These are phyloP conservation scores for Phataginus tricuspis DNA, from an alignment of 2,797 vertebrate genomes.

Conservation along the genomic window DNA sequence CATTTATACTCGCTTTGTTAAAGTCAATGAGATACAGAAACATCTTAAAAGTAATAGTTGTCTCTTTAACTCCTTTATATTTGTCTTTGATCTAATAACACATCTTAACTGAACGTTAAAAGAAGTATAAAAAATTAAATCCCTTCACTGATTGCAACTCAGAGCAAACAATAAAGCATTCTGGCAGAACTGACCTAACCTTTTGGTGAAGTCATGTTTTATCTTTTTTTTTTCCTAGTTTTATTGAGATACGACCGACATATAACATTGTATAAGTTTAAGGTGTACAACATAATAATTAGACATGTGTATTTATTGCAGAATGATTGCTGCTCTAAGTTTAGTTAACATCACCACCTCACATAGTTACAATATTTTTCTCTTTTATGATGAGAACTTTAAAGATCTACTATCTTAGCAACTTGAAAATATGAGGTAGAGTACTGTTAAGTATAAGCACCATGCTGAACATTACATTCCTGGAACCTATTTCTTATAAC, in stretches of 20 bases:
- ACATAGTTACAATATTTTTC: not conserved
- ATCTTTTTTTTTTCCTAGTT: not conserved
- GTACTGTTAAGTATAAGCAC: not conserved
- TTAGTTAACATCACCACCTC: not conserved
- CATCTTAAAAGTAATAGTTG: not conserved
- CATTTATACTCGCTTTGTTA: constrained; percentile 35
- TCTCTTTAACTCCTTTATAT: not conserved
- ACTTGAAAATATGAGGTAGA: not conserved
- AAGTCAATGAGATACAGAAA: not conserved
- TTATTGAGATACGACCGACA: not conserved
- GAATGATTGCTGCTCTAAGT: not conserved
- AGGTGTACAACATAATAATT: not conserved
- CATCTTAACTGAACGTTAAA: not conserved
- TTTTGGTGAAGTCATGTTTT: not conserved
- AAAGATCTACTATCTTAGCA: not conserved
- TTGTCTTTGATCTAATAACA: not conserved
- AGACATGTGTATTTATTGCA: not conserved
- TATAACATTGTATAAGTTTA: not conserved
- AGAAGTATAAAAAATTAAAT: not conserved
- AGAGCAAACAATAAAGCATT: not conserved
- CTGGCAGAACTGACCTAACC: not conserved
- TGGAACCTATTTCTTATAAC: not conserved
- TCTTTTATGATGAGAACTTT: not conserved
- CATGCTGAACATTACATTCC: not conserved
- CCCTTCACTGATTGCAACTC: not conserved